A percentile compares a stretch with the other conserved stretches of the same genome.
These are phyloP conservation scores for Mythimna albipuncta DNA, from an alignment of 2,888 invertebrate species.

Conservation along the genomic window DNA sequence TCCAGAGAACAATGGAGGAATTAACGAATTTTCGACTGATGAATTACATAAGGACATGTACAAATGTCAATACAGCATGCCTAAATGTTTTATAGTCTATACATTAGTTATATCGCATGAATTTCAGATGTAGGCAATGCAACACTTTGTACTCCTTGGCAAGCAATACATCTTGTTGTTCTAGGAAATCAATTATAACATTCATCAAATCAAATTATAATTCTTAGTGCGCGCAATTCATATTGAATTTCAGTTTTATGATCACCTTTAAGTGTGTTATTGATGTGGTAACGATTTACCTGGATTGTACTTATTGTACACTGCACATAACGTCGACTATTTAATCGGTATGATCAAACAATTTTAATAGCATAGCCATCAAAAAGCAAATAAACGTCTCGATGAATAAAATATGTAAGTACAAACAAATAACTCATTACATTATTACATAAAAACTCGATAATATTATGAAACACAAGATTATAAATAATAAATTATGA, in stretches of 20 bases:
- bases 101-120: background rate
- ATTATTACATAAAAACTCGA: slow-evolving; percentile 32
- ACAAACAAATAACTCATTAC: slow-evolving; percentile 21
- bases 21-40: slow-evolving; percentile 58
- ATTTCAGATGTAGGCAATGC: slow-evolving; percentile 45
- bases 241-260: slow-evolving; percentile 21
- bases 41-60: slow-evolving; percentile 29
- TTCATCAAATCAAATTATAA: slow-evolving; percentile 16
- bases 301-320: slow-evolving; percentile 9
- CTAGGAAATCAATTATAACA: slow-evolving; percentile 19
- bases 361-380: slow-evolving; percentile 42
- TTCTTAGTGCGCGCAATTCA: slow-evolving; percentile 2
- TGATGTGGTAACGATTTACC: slow-evolving; percentile 2
- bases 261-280: slow-evolving; percentile 24
- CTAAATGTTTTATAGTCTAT: slow-evolving; percentile 9
- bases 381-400: slow-evolving; percentile 47
- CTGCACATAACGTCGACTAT: slow-evolving; percentile 21
- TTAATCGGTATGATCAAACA: slow-evolving; percentile 37
- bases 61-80: slow-evolving; percentile 11
- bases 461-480: slow-evolving; percentile 31
- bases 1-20: slow-evolving; percentile 60
- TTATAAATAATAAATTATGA: slow-evolving; percentile 41
- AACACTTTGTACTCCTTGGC: slow-evolving; percentile 44
- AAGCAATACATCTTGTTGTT: slow-evolving; percentile 29
- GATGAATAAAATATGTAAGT: slow-evolving; percentile 47